Base-by-base conservation (phyloP, 2,888 invertebrate genomes). In the Perdita meconis region DNA sequence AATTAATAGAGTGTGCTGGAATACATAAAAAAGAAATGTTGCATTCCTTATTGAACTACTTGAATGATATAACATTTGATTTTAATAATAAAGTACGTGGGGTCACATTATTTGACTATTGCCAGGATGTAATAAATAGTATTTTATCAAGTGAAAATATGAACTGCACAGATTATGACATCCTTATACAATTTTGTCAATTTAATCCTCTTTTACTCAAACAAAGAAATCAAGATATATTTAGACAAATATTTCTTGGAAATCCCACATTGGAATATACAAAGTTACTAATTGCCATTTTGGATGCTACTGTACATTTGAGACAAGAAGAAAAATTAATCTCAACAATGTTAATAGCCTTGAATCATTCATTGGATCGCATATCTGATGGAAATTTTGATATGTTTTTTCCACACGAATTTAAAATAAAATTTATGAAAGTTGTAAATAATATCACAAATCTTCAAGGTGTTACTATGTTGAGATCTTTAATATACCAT, bases 171-270 rank as follows among this genome's bases (percentile, higher is more conserved):
- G 88, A 89, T 61, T 91, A 87, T 50, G 69, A 85, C 1, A 67
- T 89, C 64, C 65, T 92, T 0, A 59, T 69, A 36, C 78, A 75
- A 36, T 83, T 92, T 44, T 79, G 87, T 4, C 71, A 80, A 64
- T 80, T 90, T 1, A 92, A 92, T 88, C 90, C 91, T 60, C 60
- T 90, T 1, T 78, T 91, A 24, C 74, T 90, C 34, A 91, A 91
- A 68, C 86, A 75, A 16, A 87, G 86, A 44, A 81, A 86, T 19
- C 81, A 87, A 40, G 68, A 55, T n/a, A 85, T 91, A 47, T 70
- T 91, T 2, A 79, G 70, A 59, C 88, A 78, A 78, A 72, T 88
- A 57, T 70, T 90, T 34, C 42, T 85, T n/a, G 71, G 74, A 65
- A 64, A 75, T 59, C 83, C 75, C 64, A 47, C 61, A 34, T 34